Percentiles rank a stretch among this genome's conserved stretches.
These are phyloP conservation scores for Ciconia boyciana DNA, from an alignment of 2,113 vertebrate genomes.

Conservation along the genomic window DNA sequence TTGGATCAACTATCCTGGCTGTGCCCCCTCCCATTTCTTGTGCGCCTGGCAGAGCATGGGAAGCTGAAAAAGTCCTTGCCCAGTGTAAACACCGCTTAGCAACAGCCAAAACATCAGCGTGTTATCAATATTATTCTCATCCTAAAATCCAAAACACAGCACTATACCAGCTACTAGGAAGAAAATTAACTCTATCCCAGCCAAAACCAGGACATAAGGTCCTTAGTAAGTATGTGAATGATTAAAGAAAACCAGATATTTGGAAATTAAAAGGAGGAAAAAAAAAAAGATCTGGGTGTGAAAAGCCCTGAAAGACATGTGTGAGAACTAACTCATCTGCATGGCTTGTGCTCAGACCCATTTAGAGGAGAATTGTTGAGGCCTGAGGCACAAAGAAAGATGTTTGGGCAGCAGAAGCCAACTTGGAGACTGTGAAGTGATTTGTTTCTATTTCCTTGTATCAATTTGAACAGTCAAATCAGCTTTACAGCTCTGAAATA, in stretches of 20 bases:
- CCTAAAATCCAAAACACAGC: too few species aligned
- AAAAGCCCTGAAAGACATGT: background rate
- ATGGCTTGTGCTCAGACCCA: background rate
- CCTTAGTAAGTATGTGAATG: background rate
- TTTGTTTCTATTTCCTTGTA: slow-evolving; percentile 49
- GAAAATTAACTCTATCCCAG: too few species aligned
- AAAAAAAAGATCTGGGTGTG: background rate
- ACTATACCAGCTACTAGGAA: too few species aligned
- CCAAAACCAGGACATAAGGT: background rate
- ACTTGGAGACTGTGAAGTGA: slow-evolving; percentile 35
- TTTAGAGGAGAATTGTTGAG: slow-evolving; percentile 2
- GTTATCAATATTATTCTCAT: too few species aligned
- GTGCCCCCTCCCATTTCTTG: too few species aligned
- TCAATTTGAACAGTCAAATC: slow-evolving; percentile 14
- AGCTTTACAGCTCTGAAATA: slow-evolving; percentile 33
- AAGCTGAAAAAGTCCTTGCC: too few species aligned
- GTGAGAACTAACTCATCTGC: background rate
- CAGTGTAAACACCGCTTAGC: too few species aligned
- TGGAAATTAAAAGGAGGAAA: background rate
- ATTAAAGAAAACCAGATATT: background rate
- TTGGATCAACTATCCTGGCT: too few species aligned
- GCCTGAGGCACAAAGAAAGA: slow-evolving; percentile 26
- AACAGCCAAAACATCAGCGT: too few species aligned
- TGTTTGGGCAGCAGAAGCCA: slow-evolving; percentile 43
- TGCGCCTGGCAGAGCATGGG: too few species aligned